phyloP scores from a whole-genome alignment of 2,797 vertebrate species.

The Holocentrus rufus region DNA sequence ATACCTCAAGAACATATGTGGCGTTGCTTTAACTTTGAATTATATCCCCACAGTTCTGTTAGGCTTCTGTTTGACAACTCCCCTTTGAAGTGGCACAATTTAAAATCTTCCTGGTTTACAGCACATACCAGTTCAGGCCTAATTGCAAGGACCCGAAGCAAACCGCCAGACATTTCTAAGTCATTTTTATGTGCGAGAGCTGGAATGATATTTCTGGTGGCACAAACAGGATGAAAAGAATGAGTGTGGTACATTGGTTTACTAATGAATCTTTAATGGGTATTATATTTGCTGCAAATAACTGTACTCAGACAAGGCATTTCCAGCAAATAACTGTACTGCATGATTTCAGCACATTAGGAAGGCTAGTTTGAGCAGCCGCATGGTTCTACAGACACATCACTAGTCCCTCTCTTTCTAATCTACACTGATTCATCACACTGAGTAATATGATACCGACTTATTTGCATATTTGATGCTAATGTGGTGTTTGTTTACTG shows the following conservation, averaged over 20 bases:
- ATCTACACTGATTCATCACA: conserved; percentile 57
- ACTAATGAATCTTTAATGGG: conserved; percentile 69
- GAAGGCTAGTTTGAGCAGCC: conserved; percentile 34
- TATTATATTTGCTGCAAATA: conserved; percentile 57
- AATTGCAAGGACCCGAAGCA: conserved; percentile 43
- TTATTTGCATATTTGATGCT: conserved; percentile 67
- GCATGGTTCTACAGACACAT: conserved; percentile 30
- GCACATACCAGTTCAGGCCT: conserved; percentile 33
- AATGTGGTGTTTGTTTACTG: conserved; percentile 71
- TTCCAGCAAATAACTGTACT: conserved; percentile 35
- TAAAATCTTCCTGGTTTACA: conserved; percentile 25
- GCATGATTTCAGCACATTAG: conserved; percentile 31
- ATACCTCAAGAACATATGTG: not conserved
- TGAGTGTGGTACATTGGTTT: conserved; percentile 44
- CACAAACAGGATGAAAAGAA: conserved; percentile 60
- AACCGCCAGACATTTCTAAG: conserved; percentile 33
- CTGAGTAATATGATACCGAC: conserved; percentile 51
- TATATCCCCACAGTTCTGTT: conserved; percentile 16
- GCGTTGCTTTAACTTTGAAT: conserved; percentile 7
- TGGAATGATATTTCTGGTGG: conserved; percentile 33
- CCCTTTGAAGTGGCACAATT: conserved; percentile 38
- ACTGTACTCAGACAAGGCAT: conserved; percentile 33
- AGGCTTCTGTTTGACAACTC: conserved; percentile 45
- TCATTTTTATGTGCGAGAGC: conserved; percentile 30
- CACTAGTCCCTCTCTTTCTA: conserved; percentile 26